Base-by-base conservation (phyloP, 1,140 invertebrate species). In the Onthophagus taurus region DNA sequence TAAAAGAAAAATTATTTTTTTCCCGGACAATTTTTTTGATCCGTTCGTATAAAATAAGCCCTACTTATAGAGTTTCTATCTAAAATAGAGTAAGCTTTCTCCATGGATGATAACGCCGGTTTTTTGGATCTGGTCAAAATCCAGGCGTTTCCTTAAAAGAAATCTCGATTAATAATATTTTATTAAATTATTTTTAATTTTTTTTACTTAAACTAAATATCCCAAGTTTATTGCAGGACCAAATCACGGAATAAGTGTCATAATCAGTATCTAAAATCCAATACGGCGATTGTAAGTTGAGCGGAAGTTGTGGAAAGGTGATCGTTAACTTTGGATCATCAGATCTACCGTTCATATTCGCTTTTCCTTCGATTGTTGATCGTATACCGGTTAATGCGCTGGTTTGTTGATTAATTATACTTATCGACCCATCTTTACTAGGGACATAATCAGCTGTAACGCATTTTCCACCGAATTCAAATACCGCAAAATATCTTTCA, bases 181-280 rank as follows among this genome's bases (percentile, higher is more conserved):
- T 21, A 18, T 18, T 6, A 43, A 18, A 34, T 24, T 23, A 30
- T 3, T 42, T 36, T 31, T 46, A 36, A 46, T 30, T 41, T 48
- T 49, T 66, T 65, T 70, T 58, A 78, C 75, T 60, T 47, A 69
- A 68, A 51, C 76, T 80, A 38, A 81, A 63, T 11, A 80, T 49
- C 19, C 72, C 72, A 13, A 39, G 26, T 39, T 39, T 7, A 16
- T 23, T 39, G 57, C 87, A 90, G 46, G 81, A 81, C 74, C 80
- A 89, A 6, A 89, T 77, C 2, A 89, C 75, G 3, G 82, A 64
- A 53, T 79, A 89, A 14, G 68, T 75, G 3, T 74, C 69, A 55
- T 89, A 90, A 58, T 90, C 85, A 0, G 85, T 86, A 21, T 80
- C 80, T 6, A 89, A 55, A 12, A 90, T 68, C 41, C 41, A 42